phyloP scores from a whole-genome alignment of 30 jellyfish, hydroid and myxozoan species.

The Aurelia aurita region DNA sequence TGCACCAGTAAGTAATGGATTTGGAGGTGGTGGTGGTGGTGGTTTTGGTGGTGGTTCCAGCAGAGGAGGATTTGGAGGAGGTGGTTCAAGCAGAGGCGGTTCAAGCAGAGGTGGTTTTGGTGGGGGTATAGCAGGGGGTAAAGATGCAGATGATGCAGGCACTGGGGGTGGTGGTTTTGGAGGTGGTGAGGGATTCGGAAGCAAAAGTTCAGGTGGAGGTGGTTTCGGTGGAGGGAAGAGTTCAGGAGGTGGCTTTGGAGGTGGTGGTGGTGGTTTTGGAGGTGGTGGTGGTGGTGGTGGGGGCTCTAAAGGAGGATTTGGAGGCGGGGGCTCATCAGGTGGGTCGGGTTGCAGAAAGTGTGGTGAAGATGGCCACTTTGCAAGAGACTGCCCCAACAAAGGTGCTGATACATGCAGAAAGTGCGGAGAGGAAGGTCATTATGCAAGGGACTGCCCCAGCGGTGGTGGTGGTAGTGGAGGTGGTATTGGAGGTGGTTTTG shows the following conservation, averaged over 20 bases:
- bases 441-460: slow-evolving; percentile 85
- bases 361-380: slow-evolving; percentile 82
- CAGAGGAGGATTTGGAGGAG: slow-evolving; percentile 35
- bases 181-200: slow-evolving; percentile 52
- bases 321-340: slow-evolving; percentile 66
- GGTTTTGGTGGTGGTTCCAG: slow-evolving; percentile 59
- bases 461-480: slow-evolving; percentile 15
- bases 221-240: slow-evolving; percentile 53
- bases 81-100: slow-evolving; percentile 32
- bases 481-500: background rate
- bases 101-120: slow-evolving; percentile 56
- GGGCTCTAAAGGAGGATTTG: slow-evolving; percentile 39
- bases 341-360: slow-evolving; percentile 70
- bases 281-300: slow-evolving; percentile 59
- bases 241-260: slow-evolving; percentile 49
- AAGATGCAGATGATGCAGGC: slow-evolving; percentile 55
- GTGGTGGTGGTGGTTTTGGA: slow-evolving; percentile 74
- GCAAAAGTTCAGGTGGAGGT: slow-evolving; percentile 44
- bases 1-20: slow-evolving; percentile 38
- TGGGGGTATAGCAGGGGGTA: slow-evolving; percentile 62
- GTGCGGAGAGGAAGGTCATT: slow-evolving; percentile 98
- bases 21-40: slow-evolving; percentile 19
- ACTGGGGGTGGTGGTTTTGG: slow-evolving; percentile 63
- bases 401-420: slow-evolving; percentile 67
- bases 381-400: slow-evolving; percentile 62